Percentiles rank a stretch among this genome's conserved stretches.
Evolutionary conservation across 2,888 invertebrate genomes (phyloP).

Genomic region (Diadegma fenestrale): DNA sequence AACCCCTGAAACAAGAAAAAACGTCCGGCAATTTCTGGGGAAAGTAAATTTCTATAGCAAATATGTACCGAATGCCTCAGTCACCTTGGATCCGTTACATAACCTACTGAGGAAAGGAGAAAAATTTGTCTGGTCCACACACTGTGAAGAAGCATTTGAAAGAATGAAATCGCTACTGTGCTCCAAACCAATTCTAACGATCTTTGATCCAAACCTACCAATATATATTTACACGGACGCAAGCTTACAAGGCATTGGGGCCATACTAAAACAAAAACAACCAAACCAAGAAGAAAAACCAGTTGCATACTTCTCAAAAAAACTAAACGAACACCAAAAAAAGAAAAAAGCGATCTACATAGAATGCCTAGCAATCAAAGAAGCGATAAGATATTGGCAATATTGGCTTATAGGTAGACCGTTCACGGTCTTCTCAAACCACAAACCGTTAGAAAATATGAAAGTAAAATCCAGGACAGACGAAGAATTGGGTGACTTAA

Average conservation of each 20-base stretch:
- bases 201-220: conserved; percentile 45
- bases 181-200: conserved; percentile 36
- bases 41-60: conserved; percentile 41
- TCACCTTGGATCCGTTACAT: conserved; percentile 44
- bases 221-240: conserved; percentile 32
- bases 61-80: neutral
- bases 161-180: conserved; percentile 41
- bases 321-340: no score
- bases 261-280: conserved; percentile 32
- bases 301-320: no score
- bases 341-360: conserved; percentile 54
- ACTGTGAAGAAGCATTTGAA: conserved; percentile 35
- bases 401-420: conserved; percentile 54
- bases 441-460: conserved; percentile 71
- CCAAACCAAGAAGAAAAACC: no score
- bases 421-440: conserved; percentile 65
- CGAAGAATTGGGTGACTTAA: no score
- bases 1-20: conserved; percentile 1
- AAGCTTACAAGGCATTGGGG: conserved; percentile 34
- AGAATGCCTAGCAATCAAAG: conserved; percentile 55
- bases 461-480: conserved; percentile 72
- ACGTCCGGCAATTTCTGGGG: conserved; percentile 43
- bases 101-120: conserved; percentile 47
- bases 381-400: conserved; percentile 58
- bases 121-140: conserved; percentile 38